Evolutionary conservation across 2,113 vertebrate species (phyloP).

Genomic region (Gambusia affinis): DNA sequence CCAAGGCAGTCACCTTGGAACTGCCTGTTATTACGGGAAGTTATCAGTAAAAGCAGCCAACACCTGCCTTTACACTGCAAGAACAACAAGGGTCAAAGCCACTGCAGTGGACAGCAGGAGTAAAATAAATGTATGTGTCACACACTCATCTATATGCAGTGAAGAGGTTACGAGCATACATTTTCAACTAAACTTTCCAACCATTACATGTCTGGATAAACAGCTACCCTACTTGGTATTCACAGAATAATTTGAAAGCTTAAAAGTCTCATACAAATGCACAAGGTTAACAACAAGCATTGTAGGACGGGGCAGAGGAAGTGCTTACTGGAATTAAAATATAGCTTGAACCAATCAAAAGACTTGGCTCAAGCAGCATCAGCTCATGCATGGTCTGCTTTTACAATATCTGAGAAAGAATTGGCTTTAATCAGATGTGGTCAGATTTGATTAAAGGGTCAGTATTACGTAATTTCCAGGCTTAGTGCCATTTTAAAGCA

Average conservation of each 20-base stretch:
- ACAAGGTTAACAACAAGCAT: conserved; percentile 2
- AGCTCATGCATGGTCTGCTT: background rate
- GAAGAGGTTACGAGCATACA: background rate
- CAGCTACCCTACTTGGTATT: conserved; percentile 19
- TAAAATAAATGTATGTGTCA: conserved; percentile 5
- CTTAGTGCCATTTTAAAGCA: too few species aligned
- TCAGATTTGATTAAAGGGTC: too few species aligned
- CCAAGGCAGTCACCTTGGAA: background rate
- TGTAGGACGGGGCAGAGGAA: background rate
- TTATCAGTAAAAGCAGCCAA: conserved; percentile 9
- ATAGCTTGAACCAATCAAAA: conserved; percentile 5
- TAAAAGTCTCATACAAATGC: background rate
- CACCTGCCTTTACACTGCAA: background rate
- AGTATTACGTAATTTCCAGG: too few species aligned
- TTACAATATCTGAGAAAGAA: background rate
- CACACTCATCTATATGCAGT: background rate
- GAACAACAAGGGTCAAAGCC: conserved; percentile 9
- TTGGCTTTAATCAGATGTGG: too few species aligned
- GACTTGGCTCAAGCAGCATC: background rate
- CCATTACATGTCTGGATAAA: background rate
- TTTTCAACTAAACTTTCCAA: conserved; percentile 16
- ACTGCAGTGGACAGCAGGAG: background rate
- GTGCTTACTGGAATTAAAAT: conserved; percentile 11
- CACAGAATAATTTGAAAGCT: background rate
- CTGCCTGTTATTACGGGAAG: conserved; percentile 8